Base-by-base conservation (phyloP, 2,888 invertebrate genomes). In the Xestia sexstrigata region DNA sequence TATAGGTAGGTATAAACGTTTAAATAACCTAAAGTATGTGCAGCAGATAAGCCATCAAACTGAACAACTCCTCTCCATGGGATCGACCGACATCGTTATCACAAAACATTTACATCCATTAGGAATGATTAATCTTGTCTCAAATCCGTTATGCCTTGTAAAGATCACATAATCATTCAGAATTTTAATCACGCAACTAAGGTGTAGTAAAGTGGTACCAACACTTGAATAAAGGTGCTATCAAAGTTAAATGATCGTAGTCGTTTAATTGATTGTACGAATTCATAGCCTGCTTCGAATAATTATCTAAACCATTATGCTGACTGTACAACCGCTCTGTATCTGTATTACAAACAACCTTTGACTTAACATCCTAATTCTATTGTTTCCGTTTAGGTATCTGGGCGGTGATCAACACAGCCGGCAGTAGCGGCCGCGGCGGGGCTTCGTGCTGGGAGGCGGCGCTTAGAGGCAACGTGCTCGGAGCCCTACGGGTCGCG, bases 331-430 rank as follows among this genome's bases (percentile, higher is more conserved):
- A 30, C 60, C 30, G 30, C 30, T 30, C 26, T 30, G 8, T 13
- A 55, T n/a, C n/a, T n/a, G n/a, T n/a, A 35, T n/a, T n/a, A 23
- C 13, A 55, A 55, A 52, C n/a, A 11, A 15, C 17, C 8, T 30
- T 60, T 3, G 30, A 30, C 17, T 17, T 58, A 58, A 58, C 58
- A 17, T 58, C 8, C 8, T 20, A 30, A 30, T 0, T 3, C 3
- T 20, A 5, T 82, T 87, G 87, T 88, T 95, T 94, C 5, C 93
- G n/a, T n/a, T n/a, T n/a, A 98, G 98, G 98, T 82, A 97, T 98
- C 75, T 98, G 98, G 97, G 98, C 98, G 69, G 98, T 98, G 45
- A 97, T 98, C 83, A 98, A 98, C 94, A 98, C 98, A 49, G 98
- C 98, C 39, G 98, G 98, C 47, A 97, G 98, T 88, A 97, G 98